A percentile compares a stretch with the other conserved stretches of the same genome.
Evolutionary conservation across 2,888 invertebrate species (phyloP).

Genomic region (Cheilosia vulpina): DNA sequence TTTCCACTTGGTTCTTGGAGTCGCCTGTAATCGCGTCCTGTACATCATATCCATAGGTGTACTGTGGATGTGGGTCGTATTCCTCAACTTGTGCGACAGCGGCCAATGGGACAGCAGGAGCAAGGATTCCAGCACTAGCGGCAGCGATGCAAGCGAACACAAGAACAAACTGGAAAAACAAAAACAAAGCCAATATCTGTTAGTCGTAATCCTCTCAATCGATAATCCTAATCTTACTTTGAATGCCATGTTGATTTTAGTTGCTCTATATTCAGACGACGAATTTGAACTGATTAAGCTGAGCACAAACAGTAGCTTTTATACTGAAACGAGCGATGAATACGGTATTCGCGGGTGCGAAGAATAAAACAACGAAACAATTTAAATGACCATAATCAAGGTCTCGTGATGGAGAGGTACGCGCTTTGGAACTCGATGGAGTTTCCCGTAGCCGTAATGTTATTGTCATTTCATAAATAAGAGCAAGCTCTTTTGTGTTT

Average conservation of each 20-base stretch:
- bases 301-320: conserved; percentile 61
- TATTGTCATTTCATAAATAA: too few species aligned
- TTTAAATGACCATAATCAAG: background rate
- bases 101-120: conserved; percentile 62
- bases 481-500: too few species aligned
- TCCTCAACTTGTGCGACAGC: conserved; percentile 49
- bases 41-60: conserved; percentile 61
- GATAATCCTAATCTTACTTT: conserved; percentile 79
- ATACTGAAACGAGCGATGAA: conserved; percentile 58
- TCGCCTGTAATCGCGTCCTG: conserved; percentile 63
- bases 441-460: too few species aligned
- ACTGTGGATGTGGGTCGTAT: conserved; percentile 59
- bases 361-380: background rate
- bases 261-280: conserved; percentile 82
- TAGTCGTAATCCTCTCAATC: conserved; percentile 40
- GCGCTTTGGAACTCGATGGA: background rate
- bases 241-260: conserved; percentile 80
- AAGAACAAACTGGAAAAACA: conserved; percentile 77
- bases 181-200: conserved; percentile 64
- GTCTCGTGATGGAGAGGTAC: conserved; percentile 43
- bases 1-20: conserved; percentile 64
- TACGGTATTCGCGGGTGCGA: conserved; percentile 12
- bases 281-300: conserved; percentile 81
- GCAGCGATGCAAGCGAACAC: conserved; percentile 79
- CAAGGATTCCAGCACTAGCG: conserved; percentile 80